Evolutionary conservation across 2,797 vertebrate genomes (phyloP), one percentile per base, ranked within the genome.

Genomic region (Amblyopsis hoosieri): DNA sequence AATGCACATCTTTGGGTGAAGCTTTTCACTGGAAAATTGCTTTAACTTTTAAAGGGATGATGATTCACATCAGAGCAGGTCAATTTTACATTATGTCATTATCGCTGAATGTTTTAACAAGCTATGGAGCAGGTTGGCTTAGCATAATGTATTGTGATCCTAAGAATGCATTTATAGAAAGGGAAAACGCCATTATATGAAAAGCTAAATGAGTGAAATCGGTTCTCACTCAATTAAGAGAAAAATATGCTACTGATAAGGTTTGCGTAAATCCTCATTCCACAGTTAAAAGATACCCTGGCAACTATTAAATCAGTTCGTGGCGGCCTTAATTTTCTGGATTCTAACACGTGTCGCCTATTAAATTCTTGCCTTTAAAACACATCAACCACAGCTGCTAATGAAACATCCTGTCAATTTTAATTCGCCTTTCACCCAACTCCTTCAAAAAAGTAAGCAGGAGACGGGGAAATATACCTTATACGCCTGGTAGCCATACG

Each of bases 31-130:
- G 90, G 94, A 94, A 97, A 98, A 99, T 98, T 98, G 96, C 96
- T 96, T 97, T 96, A 98, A 98, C 95, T 96, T 98, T 98, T 96
- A 96, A 95, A 97, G 92, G 91, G 94, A 93, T 91, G 94, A 93
- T 95, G 86, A 94, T 94, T 98, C 95, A 94, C 94, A 92, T 91
- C 88, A 90, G 93, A 94, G 93, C 91, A 93, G 93, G 92, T 94
- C 94, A 96, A 95, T 98, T 95, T 97, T 95, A 94, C 93, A 92
- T 93, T 94, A 82, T 84, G 94, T 92, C 93, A 96, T 96, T 96
- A 96, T 93, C 91, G 85, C 91, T 87, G 94, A 92, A 94, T 95
- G 93, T 95, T 96, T 96, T 95, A 96, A 96, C 94, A 96, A 94
- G 90, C 91, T 87, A 87, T 90, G 92, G 90, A 92, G 93, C 90